phyloP scores from a whole-genome alignment of 64 coral and sea anemone species.

The Stylophora pistillata region DNA sequence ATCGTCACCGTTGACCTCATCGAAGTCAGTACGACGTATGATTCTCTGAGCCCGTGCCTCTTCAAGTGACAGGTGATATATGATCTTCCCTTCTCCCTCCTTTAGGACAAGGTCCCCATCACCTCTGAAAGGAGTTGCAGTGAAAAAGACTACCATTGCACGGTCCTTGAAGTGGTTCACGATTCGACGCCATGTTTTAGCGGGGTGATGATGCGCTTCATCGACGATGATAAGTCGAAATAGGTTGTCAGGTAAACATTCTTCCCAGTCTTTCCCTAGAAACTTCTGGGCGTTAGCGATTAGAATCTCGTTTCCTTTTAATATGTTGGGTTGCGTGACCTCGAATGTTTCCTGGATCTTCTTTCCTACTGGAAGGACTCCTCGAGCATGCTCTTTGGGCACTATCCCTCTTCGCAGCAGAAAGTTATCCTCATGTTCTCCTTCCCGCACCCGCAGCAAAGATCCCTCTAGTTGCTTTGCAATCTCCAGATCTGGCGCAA shows the following conservation, averaged over 20 bases:
- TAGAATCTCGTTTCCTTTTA: neutral
- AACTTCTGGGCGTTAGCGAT: conserved; percentile 33
- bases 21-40: neutral
- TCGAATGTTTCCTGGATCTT: neutral
- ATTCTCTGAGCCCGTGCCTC: neutral
- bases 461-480: neutral
- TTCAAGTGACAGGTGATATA: neutral
- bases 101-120: neutral
- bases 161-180: neutral
- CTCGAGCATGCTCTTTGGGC: neutral
- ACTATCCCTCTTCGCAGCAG: neutral
- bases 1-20: neutral
- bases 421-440: neutral
- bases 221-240: neutral
- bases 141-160: conserved; percentile 8
- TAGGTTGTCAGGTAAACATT: neutral
- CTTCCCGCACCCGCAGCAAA: neutral
- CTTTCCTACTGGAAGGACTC: neutral
- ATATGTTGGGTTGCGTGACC: neutral
- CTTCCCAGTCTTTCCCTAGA: neutral
- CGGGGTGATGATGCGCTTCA: conserved; percentile 2
- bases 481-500: neutral
- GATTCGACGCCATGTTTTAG: neutral
- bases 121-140: conserved; percentile 9
- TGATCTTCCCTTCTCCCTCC: neutral